Base-by-base conservation (phyloP, 2,113 vertebrate genomes). In the Nothobranchius kuhntae region DNA sequence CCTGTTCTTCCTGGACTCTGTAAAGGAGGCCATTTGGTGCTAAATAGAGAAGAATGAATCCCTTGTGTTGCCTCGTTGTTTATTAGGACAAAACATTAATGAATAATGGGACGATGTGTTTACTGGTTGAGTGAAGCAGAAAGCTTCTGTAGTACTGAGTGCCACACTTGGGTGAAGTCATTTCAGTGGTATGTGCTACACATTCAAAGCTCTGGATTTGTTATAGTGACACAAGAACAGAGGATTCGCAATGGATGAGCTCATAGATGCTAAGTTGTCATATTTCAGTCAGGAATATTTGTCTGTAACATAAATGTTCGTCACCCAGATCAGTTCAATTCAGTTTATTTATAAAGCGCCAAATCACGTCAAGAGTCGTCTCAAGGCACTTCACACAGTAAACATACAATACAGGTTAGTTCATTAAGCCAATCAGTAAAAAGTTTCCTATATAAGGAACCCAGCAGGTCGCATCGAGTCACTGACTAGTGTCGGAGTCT, bases 21-120 rank as follows among this genome's bases (percentile, higher is more conserved):
- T 65, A 63, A 89, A 86, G 71, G 58, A 78, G 64, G 69, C 80
- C 58, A 81, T 87, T 90, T 83, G 81, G 86, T 4, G 75, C 53
- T 42, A 72, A 59, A 78, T 58, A 65, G 79, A 81, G 67, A 74
- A 77, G 78, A 85, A 82, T 87, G 78, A 85, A 78, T 59, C 57
- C 51, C 71, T 50, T 45, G 77, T 89, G 74, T 84, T 83, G 68
- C 61, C 57, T 68, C 71, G 78, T 86, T 81, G 80, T 86, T 83
- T 79, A 51, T 53, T 44, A 40, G 66, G 75, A 87, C 83, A 84
- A 87, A 89, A 65, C 3, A 30, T 21, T 21, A 21, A 21, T 21
- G 4, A 40, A 40, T 82, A 78, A 64, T 79, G 68, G 61, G 70
- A 85, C 77, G 70, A 68, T 57, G 69, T 69, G 65, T 78, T 75